Base-by-base conservation (phyloP, 2,113 vertebrate genomes). In the Ageneiosus marmoratus region DNA sequence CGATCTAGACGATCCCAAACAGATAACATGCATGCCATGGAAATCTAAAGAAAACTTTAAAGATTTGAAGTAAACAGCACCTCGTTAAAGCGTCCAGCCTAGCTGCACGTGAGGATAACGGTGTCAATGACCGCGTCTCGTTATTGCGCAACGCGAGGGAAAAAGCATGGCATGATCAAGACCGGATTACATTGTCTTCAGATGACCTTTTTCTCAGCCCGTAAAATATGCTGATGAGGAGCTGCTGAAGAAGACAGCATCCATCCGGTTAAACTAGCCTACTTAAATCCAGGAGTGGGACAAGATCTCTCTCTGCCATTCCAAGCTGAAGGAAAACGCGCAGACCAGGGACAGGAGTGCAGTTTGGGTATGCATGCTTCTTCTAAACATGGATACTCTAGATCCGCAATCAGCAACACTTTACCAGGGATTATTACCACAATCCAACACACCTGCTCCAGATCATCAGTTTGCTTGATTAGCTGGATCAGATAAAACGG, bases 101-200 rank as follows among this genome's bases (percentile, higher is more conserved):
- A 10, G 6, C 2, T 24, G 67, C 55, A 20, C n/a, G n/a, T 32
- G 34, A 79, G 51, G 24, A 2, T 29, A 50, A 4, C n/a, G 46
- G 12, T 27, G 3, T 22, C 4, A 69, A 69, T 51, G 70, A 67
- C 48, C 24, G 29, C 67, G 62, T 13, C 41, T 4, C 5, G 27
- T 48, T 37, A 37, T 77, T 27, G 13, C 73, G 48, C 80, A 83
- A 63, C 80, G 46, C 32, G 51, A 24, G 79, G 76, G 20, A 20
- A 53, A n/a, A 20, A 58, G 62, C 56, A 11, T 55, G 27, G 0
- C 50, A 84, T 70, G 87, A 90, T 89, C 56, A 56, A 6, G 87
- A 90, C 88, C 87, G 94, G 93, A 94, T 93, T 93, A 92, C 89
- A 87, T 82, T 85, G 84, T 84, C 86, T 46, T 55, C 84, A 75